Percentiles rank a stretch among this genome's conserved stretches.
phyloP scores from a whole-genome alignment of 2,113 vertebrate genomes.

The Pholis gunnellus region DNA sequence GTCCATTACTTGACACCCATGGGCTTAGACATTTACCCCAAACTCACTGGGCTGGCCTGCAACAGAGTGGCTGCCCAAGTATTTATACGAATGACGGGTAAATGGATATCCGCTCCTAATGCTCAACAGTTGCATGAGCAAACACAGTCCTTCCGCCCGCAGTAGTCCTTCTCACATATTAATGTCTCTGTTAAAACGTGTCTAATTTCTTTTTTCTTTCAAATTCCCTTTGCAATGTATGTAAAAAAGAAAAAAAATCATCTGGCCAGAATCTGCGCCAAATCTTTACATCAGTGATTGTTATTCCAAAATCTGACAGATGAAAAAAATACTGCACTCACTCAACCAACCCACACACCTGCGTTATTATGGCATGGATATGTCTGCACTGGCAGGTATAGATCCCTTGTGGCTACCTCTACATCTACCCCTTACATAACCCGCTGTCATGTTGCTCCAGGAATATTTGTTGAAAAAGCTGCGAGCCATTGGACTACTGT shows the following conservation, averaged over 20 bases:
- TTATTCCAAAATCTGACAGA: constrained; percentile 56
- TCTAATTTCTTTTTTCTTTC: constrained; percentile 42
- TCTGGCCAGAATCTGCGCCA: constrained; percentile 11
- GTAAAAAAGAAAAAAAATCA: constrained; percentile 19
- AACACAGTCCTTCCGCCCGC: constrained; percentile 17
- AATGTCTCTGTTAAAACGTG: constrained; percentile 25
- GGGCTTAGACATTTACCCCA: constrained; percentile 18
- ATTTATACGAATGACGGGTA: constrained; percentile 42
- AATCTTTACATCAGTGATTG: constrained; percentile 36
- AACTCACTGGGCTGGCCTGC: constrained; percentile 17
- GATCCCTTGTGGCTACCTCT: constrained; percentile 37
- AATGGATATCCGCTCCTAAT: constrained; percentile 44
- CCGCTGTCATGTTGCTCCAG: constrained; percentile 21
- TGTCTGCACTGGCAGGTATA: constrained; percentile 58
- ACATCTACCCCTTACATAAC: constrained; percentile 43
- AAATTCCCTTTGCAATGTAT: constrained; percentile 43
- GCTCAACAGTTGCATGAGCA: constrained; percentile 30
- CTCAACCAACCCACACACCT: constrained; percentile 19
- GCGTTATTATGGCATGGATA: constrained; percentile 44
- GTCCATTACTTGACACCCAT: constrained; percentile 59
- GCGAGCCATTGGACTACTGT: constrained; percentile 13
- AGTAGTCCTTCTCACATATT: constrained; percentile 22
- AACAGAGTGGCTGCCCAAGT: constrained; percentile 40
- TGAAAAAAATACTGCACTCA: constrained; percentile 53
- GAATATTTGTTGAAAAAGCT: constrained; percentile 50